Evolutionary conservation across 2,797 vertebrate species (phyloP).

Genomic region (Echiichthys vipera): DNA sequence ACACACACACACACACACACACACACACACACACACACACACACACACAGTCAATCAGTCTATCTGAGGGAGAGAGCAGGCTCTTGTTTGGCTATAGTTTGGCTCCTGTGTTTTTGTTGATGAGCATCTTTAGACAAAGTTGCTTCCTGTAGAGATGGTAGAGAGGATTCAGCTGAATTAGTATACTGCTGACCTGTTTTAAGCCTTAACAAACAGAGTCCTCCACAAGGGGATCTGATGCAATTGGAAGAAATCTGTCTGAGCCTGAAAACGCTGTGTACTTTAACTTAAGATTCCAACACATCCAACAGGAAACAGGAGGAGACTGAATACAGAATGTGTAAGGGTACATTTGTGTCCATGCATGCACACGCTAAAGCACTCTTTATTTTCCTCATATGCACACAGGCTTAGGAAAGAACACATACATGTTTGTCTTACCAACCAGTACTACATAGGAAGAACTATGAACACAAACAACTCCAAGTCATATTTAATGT

Average conservation of each 20-base stretch:
- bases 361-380: neutral
- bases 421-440: neutral
- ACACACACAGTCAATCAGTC: slow-evolving; percentile 10
- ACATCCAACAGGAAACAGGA: slow-evolving; percentile 12
- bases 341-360: neutral
- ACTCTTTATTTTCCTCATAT: neutral
- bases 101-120: slow-evolving; percentile 36
- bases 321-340: neutral
- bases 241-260: slow-evolving; percentile 61
- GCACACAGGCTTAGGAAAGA: neutral
- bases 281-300: slow-evolving; percentile 22
- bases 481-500: too few relatives aligned
- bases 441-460: neutral
- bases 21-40: slow-evolving; percentile 11
- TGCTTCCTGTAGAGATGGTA: slow-evolving; percentile 42
- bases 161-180: slow-evolving; percentile 26
- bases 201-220: slow-evolving; percentile 33
- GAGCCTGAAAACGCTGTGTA: slow-evolving; percentile 13
- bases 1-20: slow-evolving; percentile 5
- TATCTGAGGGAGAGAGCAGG: slow-evolving; percentile 7
- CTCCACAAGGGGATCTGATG: slow-evolving; percentile 60
- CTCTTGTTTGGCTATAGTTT: slow-evolving; percentile 19
- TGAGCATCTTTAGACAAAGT: slow-evolving; percentile 35
- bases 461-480: neutral
- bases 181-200: slow-evolving; percentile 6